Evolutionary conservation across 2,888 invertebrate genomes (phyloP).

Genomic region (Tipula vernalis): DNA sequence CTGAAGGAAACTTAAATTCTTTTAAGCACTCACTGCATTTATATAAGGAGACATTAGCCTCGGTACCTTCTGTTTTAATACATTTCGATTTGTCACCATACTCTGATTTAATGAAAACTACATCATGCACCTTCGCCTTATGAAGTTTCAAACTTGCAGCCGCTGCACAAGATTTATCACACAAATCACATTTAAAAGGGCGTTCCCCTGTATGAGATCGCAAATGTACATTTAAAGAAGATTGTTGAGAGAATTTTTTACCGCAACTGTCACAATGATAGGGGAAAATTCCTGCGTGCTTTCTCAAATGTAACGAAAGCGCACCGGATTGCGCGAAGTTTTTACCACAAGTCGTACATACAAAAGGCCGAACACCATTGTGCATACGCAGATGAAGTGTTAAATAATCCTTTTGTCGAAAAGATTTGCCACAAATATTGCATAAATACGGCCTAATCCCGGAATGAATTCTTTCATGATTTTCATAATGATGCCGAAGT

Average conservation of each 20-base stretch:
- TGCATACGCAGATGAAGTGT: constrained; percentile 68
- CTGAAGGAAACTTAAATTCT: too few relatives aligned
- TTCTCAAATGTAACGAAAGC: constrained; percentile 30
- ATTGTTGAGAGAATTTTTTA: constrained; percentile 17
- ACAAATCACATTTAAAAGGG: constrained; percentile 17
- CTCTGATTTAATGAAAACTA: too few relatives aligned
- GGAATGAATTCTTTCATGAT: constrained; percentile 63
- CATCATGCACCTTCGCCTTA: too few relatives aligned
- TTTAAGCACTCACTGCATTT: too few relatives aligned
- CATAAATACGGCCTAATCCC: constrained; percentile 80
- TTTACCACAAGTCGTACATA: constrained; percentile 67
- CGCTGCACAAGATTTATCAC: constrained; percentile 14
- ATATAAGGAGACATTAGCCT: too few relatives aligned
- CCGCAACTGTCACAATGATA: constrained; percentile 10
- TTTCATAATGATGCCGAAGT: constrained; percentile 33
- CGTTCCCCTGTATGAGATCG: constrained; percentile 17
- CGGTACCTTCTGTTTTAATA: too few relatives aligned
- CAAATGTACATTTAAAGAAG: constrained; percentile 48
- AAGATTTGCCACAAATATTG: constrained; percentile 79
- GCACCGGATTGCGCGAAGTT: constrained; percentile 77
- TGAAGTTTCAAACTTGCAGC: constrained; percentile 9
- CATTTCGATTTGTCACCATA: too few relatives aligned
- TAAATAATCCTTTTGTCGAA: constrained; percentile 71
- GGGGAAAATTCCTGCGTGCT: constrained; percentile 41
- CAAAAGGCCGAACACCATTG: constrained; percentile 50